These are phyloP conservation scores for Osmerus mordax DNA, from an alignment of 2,113 vertebrate species.

Conservation along the genomic window DNA sequence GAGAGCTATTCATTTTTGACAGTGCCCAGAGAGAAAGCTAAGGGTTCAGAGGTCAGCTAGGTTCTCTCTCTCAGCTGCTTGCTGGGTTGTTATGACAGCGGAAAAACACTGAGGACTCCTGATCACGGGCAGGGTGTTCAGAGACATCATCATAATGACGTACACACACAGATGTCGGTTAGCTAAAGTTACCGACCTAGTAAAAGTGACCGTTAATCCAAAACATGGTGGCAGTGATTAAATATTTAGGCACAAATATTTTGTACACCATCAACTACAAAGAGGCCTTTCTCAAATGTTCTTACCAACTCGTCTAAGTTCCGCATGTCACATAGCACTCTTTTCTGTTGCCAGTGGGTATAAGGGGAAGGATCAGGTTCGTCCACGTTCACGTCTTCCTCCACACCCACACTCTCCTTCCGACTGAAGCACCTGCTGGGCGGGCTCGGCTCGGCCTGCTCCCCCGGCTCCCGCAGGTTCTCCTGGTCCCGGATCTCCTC, in stretches of 20 bases:
- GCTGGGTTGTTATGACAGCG: neutral
- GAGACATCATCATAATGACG: too few species aligned
- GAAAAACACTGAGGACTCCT: too few species aligned
- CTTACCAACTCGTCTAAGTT: conserved; percentile 97
- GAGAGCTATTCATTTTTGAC: conserved; percentile 30
- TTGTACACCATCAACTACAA: too few species aligned
- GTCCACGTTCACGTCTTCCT: conserved; percentile 32
- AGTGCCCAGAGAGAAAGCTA: neutral
- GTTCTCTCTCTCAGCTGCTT: neutral
- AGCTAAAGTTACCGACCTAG: too few species aligned
- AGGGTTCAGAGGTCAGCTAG: neutral
- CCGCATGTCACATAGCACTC: conserved; percentile 84
- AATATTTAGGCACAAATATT: too few species aligned
- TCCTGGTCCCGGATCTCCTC: conserved; percentile 84
- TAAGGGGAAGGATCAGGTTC: conserved; percentile 60
- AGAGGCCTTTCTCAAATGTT: too few species aligned
- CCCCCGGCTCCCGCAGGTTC: conserved; percentile 46
- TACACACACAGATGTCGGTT: too few species aligned
- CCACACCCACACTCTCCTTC: conserved; percentile 55
- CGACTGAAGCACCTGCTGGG: conserved; percentile 57
- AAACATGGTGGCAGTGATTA: neutral
- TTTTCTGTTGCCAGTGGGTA: conserved; percentile 72
- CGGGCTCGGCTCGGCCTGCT: conserved; percentile 39
- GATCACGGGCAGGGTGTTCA: too few species aligned
- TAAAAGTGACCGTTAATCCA: neutral